Conservation (phyloP, 2,113 vertebrate species). For the Falco punctatus region DNA sequence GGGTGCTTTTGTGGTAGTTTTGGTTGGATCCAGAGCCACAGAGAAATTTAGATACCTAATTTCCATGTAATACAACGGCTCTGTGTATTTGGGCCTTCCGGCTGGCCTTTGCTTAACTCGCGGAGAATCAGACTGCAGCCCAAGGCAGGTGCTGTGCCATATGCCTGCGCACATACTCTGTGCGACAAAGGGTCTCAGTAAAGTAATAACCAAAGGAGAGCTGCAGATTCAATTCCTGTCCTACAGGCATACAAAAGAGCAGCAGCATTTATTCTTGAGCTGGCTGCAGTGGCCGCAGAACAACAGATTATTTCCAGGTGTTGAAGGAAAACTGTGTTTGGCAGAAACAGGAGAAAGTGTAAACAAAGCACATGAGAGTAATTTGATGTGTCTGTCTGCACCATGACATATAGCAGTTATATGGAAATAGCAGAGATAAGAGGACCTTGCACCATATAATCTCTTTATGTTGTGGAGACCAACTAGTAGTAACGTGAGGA, state of each 20-base stretch:
- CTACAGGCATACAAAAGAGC: not conserved
- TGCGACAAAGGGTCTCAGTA: not conserved
- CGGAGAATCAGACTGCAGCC: not conserved
- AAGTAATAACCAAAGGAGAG: not conserved
- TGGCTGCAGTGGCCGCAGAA: not conserved
- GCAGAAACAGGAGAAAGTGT: not conserved
- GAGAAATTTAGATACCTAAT: not conserved
- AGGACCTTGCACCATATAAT: not conserved
- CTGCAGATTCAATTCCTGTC: not conserved
- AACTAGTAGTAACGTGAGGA: not conserved
- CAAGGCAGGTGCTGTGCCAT: not conserved
- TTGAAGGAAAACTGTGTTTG: not conserved
- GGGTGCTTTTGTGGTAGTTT: not conserved
- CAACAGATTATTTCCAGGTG: not conserved
- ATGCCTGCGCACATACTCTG: not conserved
- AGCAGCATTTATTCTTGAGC: not conserved
- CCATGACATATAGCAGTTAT: not conserved
- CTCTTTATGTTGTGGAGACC: not conserved
- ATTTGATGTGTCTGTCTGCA: not conserved
- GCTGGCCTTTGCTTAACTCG: not conserved
- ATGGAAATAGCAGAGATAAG: not conserved
- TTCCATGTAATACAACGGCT: not conserved
- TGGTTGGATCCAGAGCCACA: not conserved
- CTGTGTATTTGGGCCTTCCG: not conserved
- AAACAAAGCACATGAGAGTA: not conserved